phyloP scores from a whole-genome alignment of 2,888 invertebrate genomes.

The Leptogaster cylindrica region DNA sequence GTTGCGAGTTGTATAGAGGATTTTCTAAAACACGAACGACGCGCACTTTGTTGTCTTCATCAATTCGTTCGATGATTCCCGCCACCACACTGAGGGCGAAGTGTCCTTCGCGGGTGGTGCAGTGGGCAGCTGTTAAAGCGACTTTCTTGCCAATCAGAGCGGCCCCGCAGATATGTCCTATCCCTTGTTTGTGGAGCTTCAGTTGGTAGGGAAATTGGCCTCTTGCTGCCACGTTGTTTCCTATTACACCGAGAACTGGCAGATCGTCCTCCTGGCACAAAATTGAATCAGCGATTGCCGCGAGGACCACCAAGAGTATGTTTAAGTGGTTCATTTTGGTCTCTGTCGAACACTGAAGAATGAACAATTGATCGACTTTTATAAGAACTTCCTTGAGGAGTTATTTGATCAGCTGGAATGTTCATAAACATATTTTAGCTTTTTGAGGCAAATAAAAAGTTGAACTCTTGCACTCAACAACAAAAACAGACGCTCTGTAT shows the following conservation, averaged over 20 bases:
- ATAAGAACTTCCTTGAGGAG: too few relatives aligned
- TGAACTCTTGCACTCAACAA: too few relatives aligned
- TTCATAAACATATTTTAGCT: too few relatives aligned
- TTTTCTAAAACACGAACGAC: not conserved
- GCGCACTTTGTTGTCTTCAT: not conserved
- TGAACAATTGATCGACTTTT: too few relatives aligned
- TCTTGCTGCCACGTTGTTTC: not conserved
- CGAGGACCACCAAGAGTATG: not conserved
- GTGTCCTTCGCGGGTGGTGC: not conserved
- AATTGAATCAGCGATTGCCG: not conserved
- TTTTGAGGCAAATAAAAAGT: too few relatives aligned
- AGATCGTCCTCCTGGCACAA: too few relatives aligned
- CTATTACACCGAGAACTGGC: not conserved
- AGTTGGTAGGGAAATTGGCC: slow-evolving; percentile 1
- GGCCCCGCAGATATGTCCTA: not conserved
- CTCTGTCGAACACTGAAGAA: not conserved
- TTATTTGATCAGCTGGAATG: too few relatives aligned
- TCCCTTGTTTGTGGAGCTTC: not conserved
- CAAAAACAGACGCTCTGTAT: too few relatives aligned
- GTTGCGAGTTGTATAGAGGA: not conserved
- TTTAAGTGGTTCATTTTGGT: not conserved
- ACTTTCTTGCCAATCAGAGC: not conserved
- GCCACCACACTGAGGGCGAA: slow-evolving; percentile 7
- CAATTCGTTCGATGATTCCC: not conserved
- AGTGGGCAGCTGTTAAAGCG: slow-evolving; percentile 10